Base-by-base conservation (phyloP, 2,888 invertebrate genomes). In the Drosophila mulleri region DNA sequence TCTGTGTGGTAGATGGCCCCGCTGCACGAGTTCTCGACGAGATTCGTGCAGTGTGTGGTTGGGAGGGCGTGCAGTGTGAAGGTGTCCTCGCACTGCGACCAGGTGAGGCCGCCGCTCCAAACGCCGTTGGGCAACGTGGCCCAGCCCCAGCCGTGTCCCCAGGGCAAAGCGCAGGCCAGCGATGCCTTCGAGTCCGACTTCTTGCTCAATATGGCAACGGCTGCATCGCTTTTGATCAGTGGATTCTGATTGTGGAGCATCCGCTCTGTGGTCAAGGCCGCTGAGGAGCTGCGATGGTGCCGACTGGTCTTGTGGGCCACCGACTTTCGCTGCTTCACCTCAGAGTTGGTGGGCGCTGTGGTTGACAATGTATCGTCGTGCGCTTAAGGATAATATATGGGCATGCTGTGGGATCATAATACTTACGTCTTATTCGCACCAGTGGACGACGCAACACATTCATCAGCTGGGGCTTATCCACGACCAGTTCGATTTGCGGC, bases 131-230 rank as follows among this genome's bases (percentile, higher is more conserved):
- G 95, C 83, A 95, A 90, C 16, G 95, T 95, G 63, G 95, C 95
- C 96, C 96, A 96, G 3, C 96, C 96, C 95, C 96, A 96, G 53
- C 96, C 96, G 83, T 96, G 96, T 6, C 96, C 96, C 96, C 96
- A 96, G 56, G 92, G 93, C 59, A 93, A 74, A 1, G 88, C 92
- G 62, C 92, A 93, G 29, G 92, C 92, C 62, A 93, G 74, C 29
- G 93, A 92, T 14, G 92, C 93, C 72, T 91, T 92, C 1, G 93
- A 92, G 67, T 93, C 93, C 14, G 92, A 87, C 71, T 92, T 92
- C 90, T 93, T 93, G 80, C 92, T 92, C n/a, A 93, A 78, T 65
- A 93, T 91, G 23, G 93, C 93, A 32, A 93, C 92, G 14, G 93
- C 92, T 18, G 93, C 93, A 78, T 93, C 93, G 69, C 93, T 93